Evolutionary conservation across 2,797 vertebrate species (phyloP), one percentile per base, ranked within the genome.

Genomic region (Neosilurus mollespiculum): DNA sequence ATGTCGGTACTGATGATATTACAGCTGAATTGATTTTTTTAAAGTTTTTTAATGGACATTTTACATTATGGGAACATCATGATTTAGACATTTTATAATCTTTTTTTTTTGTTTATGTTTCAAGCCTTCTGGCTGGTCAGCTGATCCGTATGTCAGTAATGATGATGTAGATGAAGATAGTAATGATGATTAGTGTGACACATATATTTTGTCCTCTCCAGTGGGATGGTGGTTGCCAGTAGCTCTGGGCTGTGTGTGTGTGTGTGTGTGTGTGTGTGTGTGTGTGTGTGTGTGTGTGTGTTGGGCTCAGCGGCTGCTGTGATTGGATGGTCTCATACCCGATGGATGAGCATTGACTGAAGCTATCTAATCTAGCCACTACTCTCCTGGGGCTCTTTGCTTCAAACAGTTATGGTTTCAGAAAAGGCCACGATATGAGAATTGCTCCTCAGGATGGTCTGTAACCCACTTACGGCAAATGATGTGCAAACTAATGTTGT

Each of bases 161-260:
- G 71, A 78, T 59, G 58, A 65, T 70, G 6, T 34, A 51, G 53
- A 84, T 78, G 67, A 78, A 65, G 67, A 78, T 67, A 53, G 53
- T 83, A 77, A 77, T 84, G 37, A 73, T 81, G 64, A 56, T 65
- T 78, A 56, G 49, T 58, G 24, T 61, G 65, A 81, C 61, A 16
- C 62, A 69, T 72, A 72, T 49, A 58, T 56, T 65, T 91, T 89
- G 88, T 86, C 86, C 83, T 91, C 82, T 15, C 87, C 88, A 84
- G 86, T 87, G 59, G 58, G 84, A 4, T 87, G 81, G 87, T 90
- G 87, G 90, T 87, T 89, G 81, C 9, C 8, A 14, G 69, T 67
- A 59, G 71, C 81, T 83, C 56, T 70, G 58, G 61, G 66, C 54
- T 16, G 10, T 79, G 75, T 80, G 37, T 80, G 16, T 54, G 51